phyloP scores from a whole-genome alignment of 2,113 vertebrate species.

The Sebastes fasciatus region DNA sequence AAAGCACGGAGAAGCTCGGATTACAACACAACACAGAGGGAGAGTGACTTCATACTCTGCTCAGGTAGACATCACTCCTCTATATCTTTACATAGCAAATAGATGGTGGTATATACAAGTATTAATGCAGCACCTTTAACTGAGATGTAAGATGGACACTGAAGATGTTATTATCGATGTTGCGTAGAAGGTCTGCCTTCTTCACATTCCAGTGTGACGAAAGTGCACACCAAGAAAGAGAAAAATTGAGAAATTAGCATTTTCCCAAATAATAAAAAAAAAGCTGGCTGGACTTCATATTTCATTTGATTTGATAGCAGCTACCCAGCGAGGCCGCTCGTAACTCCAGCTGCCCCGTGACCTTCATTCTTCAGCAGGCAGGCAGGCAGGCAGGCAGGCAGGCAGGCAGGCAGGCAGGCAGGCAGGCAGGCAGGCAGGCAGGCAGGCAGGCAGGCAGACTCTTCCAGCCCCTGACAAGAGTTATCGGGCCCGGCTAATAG shows the following conservation, averaged over 20 bases:
- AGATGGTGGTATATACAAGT: too few relatives aligned
- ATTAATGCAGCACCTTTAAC: too few relatives aligned
- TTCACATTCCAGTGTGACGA: conserved; percentile 8
- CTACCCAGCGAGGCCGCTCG: conserved; percentile 64
- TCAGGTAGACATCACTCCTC: too few relatives aligned
- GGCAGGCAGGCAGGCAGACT: conserved; percentile 53
- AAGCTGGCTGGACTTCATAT: conserved; percentile 70
- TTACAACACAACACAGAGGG: too few relatives aligned
- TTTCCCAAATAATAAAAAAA: conserved; percentile 25
- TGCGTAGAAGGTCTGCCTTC: neutral
- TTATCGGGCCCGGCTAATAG: conserved; percentile 84
- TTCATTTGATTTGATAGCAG: conserved; percentile 79
- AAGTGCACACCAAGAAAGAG: neutral
- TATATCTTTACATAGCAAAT: too few relatives aligned
- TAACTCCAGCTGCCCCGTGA: conserved; percentile 79
- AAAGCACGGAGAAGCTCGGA: too few relatives aligned
- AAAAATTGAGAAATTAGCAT: conserved; percentile 72
- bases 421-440: too few relatives aligned
- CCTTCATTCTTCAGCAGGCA: conserved; percentile 84
- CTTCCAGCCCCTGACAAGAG: conserved; percentile 82
- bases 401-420: too few relatives aligned
- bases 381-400: too few relatives aligned
- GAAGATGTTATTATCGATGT: too few relatives aligned
- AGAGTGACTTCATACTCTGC: too few relatives aligned
- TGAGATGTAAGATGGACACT: too few relatives aligned